A percentile compares a stretch with the other conserved stretches of the same genome.
phyloP scores from a whole-genome alignment of 2,888 invertebrate species.

The Neoitamus cyanurus region DNA sequence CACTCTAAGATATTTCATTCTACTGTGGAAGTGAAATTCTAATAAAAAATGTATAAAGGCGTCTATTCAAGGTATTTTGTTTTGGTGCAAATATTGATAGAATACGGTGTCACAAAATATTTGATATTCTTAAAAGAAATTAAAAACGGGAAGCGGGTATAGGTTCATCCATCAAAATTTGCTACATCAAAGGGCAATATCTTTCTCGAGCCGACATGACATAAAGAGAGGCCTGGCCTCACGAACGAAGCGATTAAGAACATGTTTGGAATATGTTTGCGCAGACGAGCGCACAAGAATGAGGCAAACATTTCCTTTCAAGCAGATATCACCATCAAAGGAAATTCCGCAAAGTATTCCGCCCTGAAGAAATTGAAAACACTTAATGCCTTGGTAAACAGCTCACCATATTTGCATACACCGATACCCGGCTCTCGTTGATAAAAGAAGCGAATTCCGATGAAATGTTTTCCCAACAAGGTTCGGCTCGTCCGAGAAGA shows the following conservation, averaged over 20 bases:
- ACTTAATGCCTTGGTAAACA: neutral
- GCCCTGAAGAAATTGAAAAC: neutral
- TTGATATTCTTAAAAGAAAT: neutral
- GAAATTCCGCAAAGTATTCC: neutral
- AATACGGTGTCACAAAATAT: neutral
- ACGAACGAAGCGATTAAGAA: neutral
- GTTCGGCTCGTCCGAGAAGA: neutral
- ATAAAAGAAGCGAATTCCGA: neutral
- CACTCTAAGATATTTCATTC: too few species aligned
- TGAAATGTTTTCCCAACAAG: neutral
- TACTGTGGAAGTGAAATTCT: too few species aligned
- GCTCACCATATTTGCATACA: conserved; percentile 11
- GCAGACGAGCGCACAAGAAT: neutral
- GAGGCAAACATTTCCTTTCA: neutral
- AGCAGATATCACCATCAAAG: conserved; percentile 1
- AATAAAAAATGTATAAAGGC: neutral
- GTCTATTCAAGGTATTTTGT: neutral
- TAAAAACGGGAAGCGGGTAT: neutral
- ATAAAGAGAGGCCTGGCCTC: neutral
- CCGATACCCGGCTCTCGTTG: neutral
- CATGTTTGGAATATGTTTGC: neutral
- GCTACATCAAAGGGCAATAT: neutral
- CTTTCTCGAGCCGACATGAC: neutral
- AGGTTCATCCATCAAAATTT: neutral
- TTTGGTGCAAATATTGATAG: neutral